Conservation (phyloP, 2,888 invertebrate genomes). For the Scaeva pyrastri region DNA sequence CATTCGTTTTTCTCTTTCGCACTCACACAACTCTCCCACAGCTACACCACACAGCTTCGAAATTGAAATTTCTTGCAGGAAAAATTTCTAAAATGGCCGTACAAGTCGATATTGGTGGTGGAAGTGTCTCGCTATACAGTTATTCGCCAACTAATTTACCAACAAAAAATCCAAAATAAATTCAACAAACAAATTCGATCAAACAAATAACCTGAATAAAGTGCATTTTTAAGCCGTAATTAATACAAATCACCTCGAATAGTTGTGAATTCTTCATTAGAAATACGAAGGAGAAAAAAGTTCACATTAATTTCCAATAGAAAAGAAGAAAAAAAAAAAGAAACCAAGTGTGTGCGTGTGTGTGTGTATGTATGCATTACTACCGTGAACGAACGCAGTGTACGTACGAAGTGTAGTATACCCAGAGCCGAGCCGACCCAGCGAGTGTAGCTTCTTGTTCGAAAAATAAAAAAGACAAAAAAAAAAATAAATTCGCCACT, state of each 20-base stretch:
- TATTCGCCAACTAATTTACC: constrained; percentile 48
- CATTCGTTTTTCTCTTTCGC: constrained; percentile 18
- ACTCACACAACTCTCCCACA: constrained; percentile 12
- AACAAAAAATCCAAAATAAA: constrained; percentile 45
- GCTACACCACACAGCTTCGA: constrained; percentile 32
- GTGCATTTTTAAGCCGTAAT: constrained; percentile 6
- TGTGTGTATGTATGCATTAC: constrained; percentile 48
- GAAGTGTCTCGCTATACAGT: constrained; percentile 59
- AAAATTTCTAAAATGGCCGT: constrained; percentile 70
- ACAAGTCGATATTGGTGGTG: constrained; percentile 67
- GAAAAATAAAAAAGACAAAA: constrained; percentile 38
- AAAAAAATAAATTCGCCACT: constrained; percentile 59
- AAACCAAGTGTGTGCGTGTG: constrained; percentile 22
- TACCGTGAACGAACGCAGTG: constrained; percentile 17
- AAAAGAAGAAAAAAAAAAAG: constrained; percentile 10
- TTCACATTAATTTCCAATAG: constrained; percentile 12
- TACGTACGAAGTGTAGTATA: constrained; percentile 1
- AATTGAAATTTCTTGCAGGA: constrained; percentile 54
- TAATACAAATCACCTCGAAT: not conserved
- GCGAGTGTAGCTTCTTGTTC: constrained; percentile 61
- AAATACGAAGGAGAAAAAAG: constrained; percentile 18
- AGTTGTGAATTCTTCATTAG: constrained; percentile 18
- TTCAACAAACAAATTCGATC: constrained; percentile 31
- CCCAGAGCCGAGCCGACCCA: constrained; percentile 18
- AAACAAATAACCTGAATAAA: not conserved